A percentile compares a stretch with the other conserved stretches of the same genome.
phyloP scores from a whole-genome alignment of 2,797 vertebrate genomes.

The Arnoldichthys spilopterus region DNA sequence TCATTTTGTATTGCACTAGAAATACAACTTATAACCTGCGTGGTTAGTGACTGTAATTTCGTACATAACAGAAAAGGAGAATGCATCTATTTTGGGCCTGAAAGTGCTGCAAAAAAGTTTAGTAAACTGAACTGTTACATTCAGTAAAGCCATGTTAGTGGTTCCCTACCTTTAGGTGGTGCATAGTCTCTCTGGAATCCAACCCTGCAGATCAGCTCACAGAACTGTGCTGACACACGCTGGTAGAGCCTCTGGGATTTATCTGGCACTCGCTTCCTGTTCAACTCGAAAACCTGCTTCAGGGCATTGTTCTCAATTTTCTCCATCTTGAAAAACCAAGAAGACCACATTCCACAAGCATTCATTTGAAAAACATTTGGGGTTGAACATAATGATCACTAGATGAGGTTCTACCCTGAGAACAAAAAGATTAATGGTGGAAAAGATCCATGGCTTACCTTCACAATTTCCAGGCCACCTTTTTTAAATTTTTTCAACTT shows the following conservation, averaged over 20 bases:
- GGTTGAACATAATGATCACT: not conserved
- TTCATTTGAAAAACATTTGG: not conserved
- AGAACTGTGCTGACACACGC: conserved; percentile 80
- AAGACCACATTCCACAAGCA: conserved; percentile 36
- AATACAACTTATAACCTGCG: too few relatives aligned
- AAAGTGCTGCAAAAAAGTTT: too few relatives aligned
- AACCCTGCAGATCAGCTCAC: conserved; percentile 72
- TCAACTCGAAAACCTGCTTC: conserved; percentile 70
- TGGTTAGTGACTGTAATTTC: too few relatives aligned
- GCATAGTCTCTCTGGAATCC: conserved; percentile 86
- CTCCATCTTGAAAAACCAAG: conserved; percentile 77
- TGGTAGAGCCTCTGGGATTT: conserved; percentile 72
- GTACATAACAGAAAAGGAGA: too few relatives aligned
- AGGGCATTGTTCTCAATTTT: conserved; percentile 77
- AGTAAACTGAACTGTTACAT: not conserved
- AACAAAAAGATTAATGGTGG: too few relatives aligned
- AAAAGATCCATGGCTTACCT: conserved; percentile 66
- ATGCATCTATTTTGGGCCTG: too few relatives aligned
- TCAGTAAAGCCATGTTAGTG: not conserved
- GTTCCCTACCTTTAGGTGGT: conserved; percentile 74
- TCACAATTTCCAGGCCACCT: conserved; percentile 63
- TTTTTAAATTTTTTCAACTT: conserved; percentile 54
- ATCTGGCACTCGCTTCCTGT: conserved; percentile 63
- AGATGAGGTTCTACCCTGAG: too few relatives aligned
- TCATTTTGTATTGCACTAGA: too few relatives aligned